Percentiles rank a stretch among this genome's conserved stretches.
phyloP scores from a whole-genome alignment of 2,113 vertebrate species.

The Proterorhinus semilunaris region DNA sequence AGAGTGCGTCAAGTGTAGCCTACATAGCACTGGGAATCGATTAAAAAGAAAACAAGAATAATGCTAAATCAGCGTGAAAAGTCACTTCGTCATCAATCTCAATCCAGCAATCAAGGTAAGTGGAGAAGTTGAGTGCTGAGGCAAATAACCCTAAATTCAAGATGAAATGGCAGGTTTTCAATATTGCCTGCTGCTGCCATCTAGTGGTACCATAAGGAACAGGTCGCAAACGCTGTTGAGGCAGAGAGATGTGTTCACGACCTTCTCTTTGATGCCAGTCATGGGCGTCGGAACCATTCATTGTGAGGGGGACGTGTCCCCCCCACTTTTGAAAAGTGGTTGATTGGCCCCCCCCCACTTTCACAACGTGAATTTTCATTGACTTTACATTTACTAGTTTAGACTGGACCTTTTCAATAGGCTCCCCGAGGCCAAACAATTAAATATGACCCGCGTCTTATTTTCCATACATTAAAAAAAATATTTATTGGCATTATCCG shows the following conservation, averaged over 20 bases:
- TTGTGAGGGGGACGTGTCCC: too few species aligned
- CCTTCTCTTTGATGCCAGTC: too few species aligned
- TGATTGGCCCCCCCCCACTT: too few species aligned
- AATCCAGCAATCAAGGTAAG: background rate
- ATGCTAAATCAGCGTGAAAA: background rate
- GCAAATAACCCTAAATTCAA: background rate
- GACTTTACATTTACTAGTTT: too few species aligned
- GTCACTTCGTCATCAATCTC: background rate
- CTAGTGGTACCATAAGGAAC: slow-evolving; percentile 4
- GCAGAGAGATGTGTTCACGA: background rate
- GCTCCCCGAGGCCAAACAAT: too few species aligned
- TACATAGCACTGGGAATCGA: background rate
- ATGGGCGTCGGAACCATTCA: too few species aligned
- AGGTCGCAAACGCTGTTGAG: background rate
- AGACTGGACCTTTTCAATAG: too few species aligned
- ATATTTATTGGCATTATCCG: too few species aligned
- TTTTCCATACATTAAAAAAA: too few species aligned
- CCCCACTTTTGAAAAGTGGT: too few species aligned
- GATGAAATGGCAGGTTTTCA: background rate
- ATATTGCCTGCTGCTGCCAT: slow-evolving; percentile 28
- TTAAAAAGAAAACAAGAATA: background rate
- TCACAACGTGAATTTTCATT: too few species aligned
- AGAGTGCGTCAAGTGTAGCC: background rate
- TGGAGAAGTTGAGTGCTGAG: background rate
- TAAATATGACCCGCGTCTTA: too few species aligned